Base-by-base conservation (phyloP, 2,113 vertebrate species). In the Dasypus novemcinctus region DNA sequence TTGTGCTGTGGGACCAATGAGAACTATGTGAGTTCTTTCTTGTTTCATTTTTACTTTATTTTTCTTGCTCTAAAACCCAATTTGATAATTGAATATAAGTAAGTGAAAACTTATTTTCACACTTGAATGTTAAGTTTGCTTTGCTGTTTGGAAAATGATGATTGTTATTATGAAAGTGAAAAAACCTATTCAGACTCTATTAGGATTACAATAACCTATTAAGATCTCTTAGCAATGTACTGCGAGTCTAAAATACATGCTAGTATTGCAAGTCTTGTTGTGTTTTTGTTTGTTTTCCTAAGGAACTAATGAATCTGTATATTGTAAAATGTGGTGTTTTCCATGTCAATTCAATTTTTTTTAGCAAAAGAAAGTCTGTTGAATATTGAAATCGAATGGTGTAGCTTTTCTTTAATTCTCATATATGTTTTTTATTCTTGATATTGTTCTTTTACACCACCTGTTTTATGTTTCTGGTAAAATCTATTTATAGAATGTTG, bases 241-340 rank as follows among this genome's bases (percentile, higher is more conserved):
- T 98, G 98, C 98, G 98, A 98, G 98, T 99, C 99, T 98, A 98
- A 93, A 92, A 98, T 98, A 98, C 99, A 83, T 90, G 99, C 98
- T 99, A 98, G 98, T 98, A 98, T 99, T 99, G 99, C 99, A 99
- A 99, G 99, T 99, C 98, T 99, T 98, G 98, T 98, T 98, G 97
- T 99, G 98, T 98, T 99, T 99, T 98, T 98, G 97, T 97, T 54
- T 96, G 98, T 99, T 99, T 98, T 99, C 99, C 99, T 98, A 97
- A 99, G 98, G 98, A 99, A 98, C 98, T 99, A 97, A 98, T 99
- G 98, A 98, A 99, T 99, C 98, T 99, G 98, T 99, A 98, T 99
- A 99, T 99, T 98, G 99, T 99, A 99, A 97, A 99, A 98, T 98
- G 99, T 99, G 99, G 98, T 99, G 98, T 99, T 99, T 99, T 99